These are phyloP conservation scores for Cyanoramphus novaezelandiae DNA, from an alignment of 2,113 vertebrate species.

Conservation along the genomic window DNA sequence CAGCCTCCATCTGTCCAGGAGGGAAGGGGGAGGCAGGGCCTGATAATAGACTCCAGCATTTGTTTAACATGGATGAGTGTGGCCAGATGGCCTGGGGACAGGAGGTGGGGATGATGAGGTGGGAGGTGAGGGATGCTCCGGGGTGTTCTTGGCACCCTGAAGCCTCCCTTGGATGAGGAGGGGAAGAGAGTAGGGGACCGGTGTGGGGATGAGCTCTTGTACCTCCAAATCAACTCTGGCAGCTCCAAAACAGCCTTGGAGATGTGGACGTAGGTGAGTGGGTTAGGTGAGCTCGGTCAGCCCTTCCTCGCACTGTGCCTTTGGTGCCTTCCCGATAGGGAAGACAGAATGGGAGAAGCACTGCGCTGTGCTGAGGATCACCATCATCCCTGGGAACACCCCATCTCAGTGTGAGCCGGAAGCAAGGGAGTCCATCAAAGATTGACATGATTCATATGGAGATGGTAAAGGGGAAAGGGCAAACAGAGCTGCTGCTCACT, in stretches of 20 bases:
- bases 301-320: neutral
- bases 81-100: slow-evolving; percentile 63
- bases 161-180: neutral
- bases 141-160: neutral
- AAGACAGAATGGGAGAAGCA: neutral
- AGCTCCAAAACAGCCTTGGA: neutral
- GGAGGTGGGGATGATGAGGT: neutral
- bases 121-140: neutral
- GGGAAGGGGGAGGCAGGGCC: slow-evolving; percentile 38
- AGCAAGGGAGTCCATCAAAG: neutral
- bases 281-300: neutral
- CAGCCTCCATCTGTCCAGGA: slow-evolving; percentile 67
- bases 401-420: neutral
- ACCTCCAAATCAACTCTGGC: neutral
- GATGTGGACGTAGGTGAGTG: neutral
- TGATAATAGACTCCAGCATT: slow-evolving; percentile 67
- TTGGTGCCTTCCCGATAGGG: neutral
- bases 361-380: neutral
- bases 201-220: neutral
- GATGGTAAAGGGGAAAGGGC: neutral
- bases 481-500: neutral
- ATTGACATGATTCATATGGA: neutral
- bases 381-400: neutral
- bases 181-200: neutral
- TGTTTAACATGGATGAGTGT: slow-evolving; percentile 70